phyloP scores from a whole-genome alignment of 2,797 vertebrate species.

The Acanthurus lineatus region DNA sequence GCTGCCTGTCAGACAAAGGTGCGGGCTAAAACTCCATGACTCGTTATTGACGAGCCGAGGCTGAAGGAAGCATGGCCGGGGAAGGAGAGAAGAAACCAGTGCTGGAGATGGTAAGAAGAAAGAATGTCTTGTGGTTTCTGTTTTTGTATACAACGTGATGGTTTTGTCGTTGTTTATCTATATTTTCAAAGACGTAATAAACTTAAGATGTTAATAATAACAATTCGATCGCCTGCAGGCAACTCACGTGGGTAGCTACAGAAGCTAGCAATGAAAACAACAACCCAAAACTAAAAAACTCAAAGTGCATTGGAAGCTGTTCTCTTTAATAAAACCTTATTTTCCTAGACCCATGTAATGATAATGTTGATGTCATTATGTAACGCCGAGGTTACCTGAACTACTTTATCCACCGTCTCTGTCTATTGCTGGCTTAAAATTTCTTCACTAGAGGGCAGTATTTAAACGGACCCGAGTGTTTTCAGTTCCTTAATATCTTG shows the following conservation, averaged over 20 bases:
- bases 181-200: no score
- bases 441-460: slow-evolving; percentile 55
- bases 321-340: accelerated
- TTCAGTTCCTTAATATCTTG: not conserved
- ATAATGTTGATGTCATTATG: accelerated
- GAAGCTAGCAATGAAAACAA: slow-evolving; percentile 20
- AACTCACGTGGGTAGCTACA: slow-evolving; percentile 56
- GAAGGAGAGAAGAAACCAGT: slow-evolving; percentile 80
- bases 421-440: not conserved
- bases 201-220: not conserved
- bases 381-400: not conserved
- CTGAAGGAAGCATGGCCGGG: slow-evolving; percentile 80
- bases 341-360: no score
- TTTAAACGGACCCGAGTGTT: not conserved
- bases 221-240: not conserved
- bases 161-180: accelerated
- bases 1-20: slow-evolving; percentile 9
- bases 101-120: slow-evolving; percentile 81
- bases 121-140: accelerated
- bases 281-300: not conserved
- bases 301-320: not conserved
- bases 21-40: accelerated
- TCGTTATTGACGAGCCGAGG: not conserved
- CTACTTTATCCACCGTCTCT: not conserved
- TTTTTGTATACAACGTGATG: not conserved